Percentiles rank a stretch among this genome's conserved stretches.
These are phyloP conservation scores for Phocoena sinus DNA, from an alignment of 2,113 vertebrate species.

Conservation along the genomic window DNA sequence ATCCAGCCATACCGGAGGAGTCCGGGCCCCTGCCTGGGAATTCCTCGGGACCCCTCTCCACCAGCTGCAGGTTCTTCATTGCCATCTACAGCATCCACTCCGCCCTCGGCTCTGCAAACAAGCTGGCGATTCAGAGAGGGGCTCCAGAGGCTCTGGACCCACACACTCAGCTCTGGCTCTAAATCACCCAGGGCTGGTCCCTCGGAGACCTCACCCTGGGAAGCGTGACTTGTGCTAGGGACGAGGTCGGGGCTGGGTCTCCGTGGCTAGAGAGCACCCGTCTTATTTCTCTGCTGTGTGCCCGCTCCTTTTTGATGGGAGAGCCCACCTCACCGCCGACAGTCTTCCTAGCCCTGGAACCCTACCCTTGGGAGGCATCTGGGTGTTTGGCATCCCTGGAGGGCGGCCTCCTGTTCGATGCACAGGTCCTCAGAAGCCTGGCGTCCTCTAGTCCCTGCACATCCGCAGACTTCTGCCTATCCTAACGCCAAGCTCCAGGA, in stretches of 20 bases:
- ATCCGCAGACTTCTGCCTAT: neutral
- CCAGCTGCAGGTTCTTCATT: neutral
- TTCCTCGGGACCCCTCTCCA: no score
- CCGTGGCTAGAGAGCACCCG: no score
- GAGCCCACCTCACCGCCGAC: neutral
- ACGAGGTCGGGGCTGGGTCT: neutral
- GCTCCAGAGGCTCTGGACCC: neutral
- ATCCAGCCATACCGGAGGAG: neutral
- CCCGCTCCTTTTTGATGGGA: neutral
- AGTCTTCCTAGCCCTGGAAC: neutral
- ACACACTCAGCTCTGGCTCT: neutral
- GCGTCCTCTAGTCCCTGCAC: no score
- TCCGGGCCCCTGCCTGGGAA: neutral
- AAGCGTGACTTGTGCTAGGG: neutral
- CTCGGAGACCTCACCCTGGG: neutral
- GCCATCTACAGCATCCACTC: neutral
- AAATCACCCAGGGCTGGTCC: neutral
- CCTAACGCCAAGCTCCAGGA: neutral
- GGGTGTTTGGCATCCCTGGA: neutral
- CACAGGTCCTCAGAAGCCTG: neutral
- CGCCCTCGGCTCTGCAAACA: neutral
- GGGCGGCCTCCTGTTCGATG: fast-evolving
- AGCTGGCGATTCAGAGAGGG: neutral
- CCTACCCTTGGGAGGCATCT: neutral
- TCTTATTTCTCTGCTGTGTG: neutral